Conservation (phyloP, 2,113 vertebrate genomes). For the Ochotona princeps region DNA sequence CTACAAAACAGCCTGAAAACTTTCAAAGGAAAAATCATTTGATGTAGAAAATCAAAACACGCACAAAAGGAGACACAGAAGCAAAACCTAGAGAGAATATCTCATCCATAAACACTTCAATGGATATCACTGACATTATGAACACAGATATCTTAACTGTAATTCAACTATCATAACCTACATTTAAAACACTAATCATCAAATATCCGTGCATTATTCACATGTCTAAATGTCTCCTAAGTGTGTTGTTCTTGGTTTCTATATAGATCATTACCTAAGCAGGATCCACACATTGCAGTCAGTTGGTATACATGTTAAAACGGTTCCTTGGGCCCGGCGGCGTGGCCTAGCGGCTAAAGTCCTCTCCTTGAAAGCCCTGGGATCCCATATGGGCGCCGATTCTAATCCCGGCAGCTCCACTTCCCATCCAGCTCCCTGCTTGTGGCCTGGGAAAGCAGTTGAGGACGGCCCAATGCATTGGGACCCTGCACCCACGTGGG, state of each 20-base stretch:
- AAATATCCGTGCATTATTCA: not conserved
- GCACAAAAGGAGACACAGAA: not conserved
- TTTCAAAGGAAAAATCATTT: not conserved
- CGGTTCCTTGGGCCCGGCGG: too few species aligned
- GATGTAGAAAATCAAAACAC: constrained; percentile 14
- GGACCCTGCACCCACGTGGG: too few species aligned
- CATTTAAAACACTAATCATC: not conserved
- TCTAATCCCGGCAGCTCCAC: too few species aligned
- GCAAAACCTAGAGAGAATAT: not conserved
- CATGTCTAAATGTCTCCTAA: constrained; percentile 2
- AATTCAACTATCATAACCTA: constrained; percentile 17
- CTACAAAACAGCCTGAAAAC: not conserved
- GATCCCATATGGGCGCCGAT: too few species aligned
- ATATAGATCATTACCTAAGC: not conserved
- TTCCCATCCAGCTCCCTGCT: too few species aligned
- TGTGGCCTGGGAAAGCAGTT: too few species aligned
- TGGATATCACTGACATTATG: too few species aligned
- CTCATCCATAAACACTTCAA: not conserved
- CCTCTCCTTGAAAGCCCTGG: too few species aligned
- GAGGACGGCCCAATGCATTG: too few species aligned
- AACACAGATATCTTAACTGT: not conserved
- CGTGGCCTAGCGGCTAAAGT: too few species aligned
- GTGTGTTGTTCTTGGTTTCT: not conserved
- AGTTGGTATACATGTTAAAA: not conserved
- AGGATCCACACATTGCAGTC: not conserved